Conservation (phyloP, 37 sponge, comb jelly and placozoan genomes). For the Aplysina aerophoba region DNA sequence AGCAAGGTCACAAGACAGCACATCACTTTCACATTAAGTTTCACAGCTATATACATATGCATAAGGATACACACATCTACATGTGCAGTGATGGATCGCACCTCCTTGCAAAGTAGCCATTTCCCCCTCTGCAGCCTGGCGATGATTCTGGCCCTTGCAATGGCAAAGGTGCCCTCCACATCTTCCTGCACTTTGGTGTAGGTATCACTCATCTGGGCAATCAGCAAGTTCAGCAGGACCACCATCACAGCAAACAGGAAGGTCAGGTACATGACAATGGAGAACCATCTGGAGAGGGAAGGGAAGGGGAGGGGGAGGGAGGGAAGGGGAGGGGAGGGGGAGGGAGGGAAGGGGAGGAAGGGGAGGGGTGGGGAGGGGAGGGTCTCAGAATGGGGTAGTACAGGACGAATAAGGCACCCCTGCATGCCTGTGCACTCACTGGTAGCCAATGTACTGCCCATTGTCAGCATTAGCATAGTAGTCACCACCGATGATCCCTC, state of each 20-base stretch:
- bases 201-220: constrained; percentile 55
- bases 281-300: constrained; percentile 23
- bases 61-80: background rate
- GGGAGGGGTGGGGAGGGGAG: too few species aligned
- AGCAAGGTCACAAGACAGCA: background rate
- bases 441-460: constrained; percentile 15
- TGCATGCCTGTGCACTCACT: constrained; percentile 12
- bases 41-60: too few species aligned
- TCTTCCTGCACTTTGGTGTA: constrained; percentile 52
- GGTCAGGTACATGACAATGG: constrained; percentile 31
- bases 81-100: too few species aligned
- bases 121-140: constrained; percentile 33
- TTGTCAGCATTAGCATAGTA: background rate
- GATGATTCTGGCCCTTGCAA: constrained; percentile 31
- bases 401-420: too few species aligned
- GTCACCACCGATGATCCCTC: background rate
- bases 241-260: constrained; percentile 41
- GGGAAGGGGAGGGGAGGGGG: background rate
- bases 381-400: too few species aligned
- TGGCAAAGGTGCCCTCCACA: constrained; percentile 37
- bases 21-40: too few species aligned
- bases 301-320: background rate
- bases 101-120: too few species aligned
- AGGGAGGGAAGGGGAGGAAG: background rate
- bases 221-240: constrained; percentile 47